A percentile compares a stretch with the other conserved stretches of the same genome.
phyloP scores from a whole-genome alignment of 1,140 invertebrate genomes.

The Hypsibius dujardini region DNA sequence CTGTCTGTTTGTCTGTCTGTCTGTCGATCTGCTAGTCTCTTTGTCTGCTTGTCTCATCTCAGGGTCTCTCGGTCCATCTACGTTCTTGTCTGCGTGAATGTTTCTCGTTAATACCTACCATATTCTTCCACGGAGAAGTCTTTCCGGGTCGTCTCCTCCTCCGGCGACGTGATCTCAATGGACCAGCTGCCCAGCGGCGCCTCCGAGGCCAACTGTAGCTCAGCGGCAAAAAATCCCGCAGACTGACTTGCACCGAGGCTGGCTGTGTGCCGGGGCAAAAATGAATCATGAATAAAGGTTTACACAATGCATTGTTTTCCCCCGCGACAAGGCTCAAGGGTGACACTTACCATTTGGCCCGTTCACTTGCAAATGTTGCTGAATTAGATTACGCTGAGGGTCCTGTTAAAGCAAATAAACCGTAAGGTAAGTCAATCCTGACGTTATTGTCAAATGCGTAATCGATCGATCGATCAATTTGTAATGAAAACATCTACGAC shows the following conservation, averaged over 20 bases:
- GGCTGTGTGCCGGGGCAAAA: neutral
- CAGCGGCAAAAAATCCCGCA: conserved; percentile 18
- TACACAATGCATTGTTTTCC: neutral
- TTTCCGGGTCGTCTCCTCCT: conserved; percentile 32
- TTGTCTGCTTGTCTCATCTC: no score
- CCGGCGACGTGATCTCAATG: conserved; percentile 36
- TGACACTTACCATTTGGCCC: neutral
- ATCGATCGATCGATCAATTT: no score
- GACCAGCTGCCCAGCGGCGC: conserved; percentile 41
- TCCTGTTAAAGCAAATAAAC: neutral
- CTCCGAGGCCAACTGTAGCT: conserved; percentile 39
- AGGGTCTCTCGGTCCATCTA: no score
- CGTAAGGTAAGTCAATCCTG: neutral
- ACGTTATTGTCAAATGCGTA: no score
- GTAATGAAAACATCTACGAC: no score
- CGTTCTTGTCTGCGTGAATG: no score
- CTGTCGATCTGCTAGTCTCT: no score
- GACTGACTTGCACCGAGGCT: neutral
- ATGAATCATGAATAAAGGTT: neutral
- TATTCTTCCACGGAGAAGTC: conserved; percentile 44
- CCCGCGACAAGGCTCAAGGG: neutral
- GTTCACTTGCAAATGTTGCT: conserved; percentile 8
- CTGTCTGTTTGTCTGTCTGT: no score
- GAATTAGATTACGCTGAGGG: conserved; percentile 14
- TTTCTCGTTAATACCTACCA: conserved; percentile 25